Conservation (phyloP, 2,888 invertebrate species). For the Hyposoter didymator region DNA sequence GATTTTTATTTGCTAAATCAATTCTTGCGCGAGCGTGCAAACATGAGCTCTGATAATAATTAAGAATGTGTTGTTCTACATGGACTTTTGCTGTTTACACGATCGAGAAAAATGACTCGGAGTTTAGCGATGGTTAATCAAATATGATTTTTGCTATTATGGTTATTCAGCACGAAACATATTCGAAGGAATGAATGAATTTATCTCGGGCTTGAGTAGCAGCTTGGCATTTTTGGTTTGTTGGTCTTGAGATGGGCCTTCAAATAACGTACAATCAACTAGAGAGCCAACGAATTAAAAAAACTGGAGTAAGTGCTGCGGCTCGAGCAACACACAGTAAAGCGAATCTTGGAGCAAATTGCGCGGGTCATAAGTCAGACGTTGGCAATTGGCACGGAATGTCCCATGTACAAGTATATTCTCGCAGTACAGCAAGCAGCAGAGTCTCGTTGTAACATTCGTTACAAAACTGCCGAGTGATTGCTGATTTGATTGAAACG, state of each 20-base stretch:
- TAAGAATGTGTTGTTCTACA: constrained; percentile 18
- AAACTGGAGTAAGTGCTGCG: neutral
- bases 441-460: constrained; percentile 16
- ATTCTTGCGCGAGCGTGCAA: constrained; percentile 26
- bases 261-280: neutral
- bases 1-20: constrained; percentile 26
- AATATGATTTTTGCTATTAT: neutral
- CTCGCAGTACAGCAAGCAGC: constrained; percentile 10
- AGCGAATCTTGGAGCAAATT: constrained; percentile 18
- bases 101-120: neutral
- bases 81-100: neutral
- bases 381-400: constrained; percentile 43
- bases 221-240: neutral
- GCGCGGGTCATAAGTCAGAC: constrained; percentile 31
- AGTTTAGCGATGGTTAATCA: neutral
- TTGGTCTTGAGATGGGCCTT: neutral
- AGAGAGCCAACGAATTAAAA: neutral
- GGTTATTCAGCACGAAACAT: neutral
- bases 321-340: neutral
- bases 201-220: too few relatives aligned
- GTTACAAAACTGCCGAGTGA: constrained; percentile 48
- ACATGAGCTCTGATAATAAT: constrained; percentile 54
- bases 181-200: neutral
- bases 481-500: constrained; percentile 52
- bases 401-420: constrained; percentile 29